Evolutionary conservation across 2,113 vertebrate genomes (phyloP).

Genomic region (Paracanthobrama guichenoti): DNA sequence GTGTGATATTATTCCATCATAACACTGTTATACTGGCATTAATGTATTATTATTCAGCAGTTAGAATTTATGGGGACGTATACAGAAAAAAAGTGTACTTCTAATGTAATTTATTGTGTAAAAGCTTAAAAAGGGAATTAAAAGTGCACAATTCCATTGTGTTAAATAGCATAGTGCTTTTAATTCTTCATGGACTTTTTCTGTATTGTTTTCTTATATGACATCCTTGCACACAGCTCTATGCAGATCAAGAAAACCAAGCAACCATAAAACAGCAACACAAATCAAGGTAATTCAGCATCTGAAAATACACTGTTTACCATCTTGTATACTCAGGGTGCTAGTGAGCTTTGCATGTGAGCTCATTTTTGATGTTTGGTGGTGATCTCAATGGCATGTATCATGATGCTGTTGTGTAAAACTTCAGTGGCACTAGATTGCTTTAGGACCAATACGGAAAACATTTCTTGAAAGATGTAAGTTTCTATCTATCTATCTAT

Average conservation of each 20-base stretch:
- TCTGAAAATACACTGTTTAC: constrained; percentile 38
- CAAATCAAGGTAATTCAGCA: not conserved
- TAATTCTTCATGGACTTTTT: constrained; percentile 24
- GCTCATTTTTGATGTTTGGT: constrained; percentile 27
- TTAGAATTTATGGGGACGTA: not conserved
- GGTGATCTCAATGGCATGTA: not conserved
- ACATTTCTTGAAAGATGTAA: not conserved
- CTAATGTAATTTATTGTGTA: constrained; percentile 35
- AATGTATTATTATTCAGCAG: constrained; percentile 26
- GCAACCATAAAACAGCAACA: constrained; percentile 13
- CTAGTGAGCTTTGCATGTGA: constrained; percentile 49
- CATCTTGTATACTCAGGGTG: constrained; percentile 44
- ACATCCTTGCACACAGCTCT: constrained; percentile 28
- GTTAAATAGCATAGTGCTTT: constrained; percentile 31
- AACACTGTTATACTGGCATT: constrained; percentile 18
- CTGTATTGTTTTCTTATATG: constrained; percentile 23
- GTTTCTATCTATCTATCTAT: not conserved
- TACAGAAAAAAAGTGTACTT: constrained; percentile 32
- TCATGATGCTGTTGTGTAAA: constrained; percentile 19
- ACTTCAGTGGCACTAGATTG: constrained; percentile 6
- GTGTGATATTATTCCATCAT: constrained; percentile 29
- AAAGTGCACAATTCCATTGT: constrained; percentile 20
- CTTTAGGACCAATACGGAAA: constrained; percentile 32
- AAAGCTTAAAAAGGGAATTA: constrained; percentile 25
- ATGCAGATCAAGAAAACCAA: constrained; percentile 42